These are phyloP conservation scores for Thunnus thynnus DNA, from an alignment of 2,113 vertebrate genomes.

Conservation along the genomic window DNA sequence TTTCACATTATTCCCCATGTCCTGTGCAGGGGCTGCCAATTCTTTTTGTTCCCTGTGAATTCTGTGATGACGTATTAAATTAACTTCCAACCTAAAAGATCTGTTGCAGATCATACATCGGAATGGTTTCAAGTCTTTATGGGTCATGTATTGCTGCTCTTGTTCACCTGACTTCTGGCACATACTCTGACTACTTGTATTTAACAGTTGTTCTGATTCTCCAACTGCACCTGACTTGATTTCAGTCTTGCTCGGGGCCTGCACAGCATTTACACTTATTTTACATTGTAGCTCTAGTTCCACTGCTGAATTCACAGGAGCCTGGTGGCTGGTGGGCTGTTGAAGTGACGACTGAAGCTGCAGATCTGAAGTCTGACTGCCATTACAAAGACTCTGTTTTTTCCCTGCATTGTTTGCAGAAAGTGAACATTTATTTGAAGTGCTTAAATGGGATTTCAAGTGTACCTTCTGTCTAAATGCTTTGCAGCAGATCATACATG, in stretches of 20 bases:
- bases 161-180: constrained; percentile 16
- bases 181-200: not conserved
- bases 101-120: constrained; percentile 42
- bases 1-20: not conserved
- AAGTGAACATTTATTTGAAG: constrained; percentile 8
- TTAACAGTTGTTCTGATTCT: constrained; percentile 9
- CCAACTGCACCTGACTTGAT: not conserved
- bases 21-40: not conserved
- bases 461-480: constrained; percentile 40
- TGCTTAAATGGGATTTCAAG: constrained; percentile 33
- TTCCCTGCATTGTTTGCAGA: not conserved
- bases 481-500: constrained; percentile 31
- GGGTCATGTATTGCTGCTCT: constrained; percentile 9
- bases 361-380: not conserved
- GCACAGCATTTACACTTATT: constrained; percentile 23
- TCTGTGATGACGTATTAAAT: constrained; percentile 35
- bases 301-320: constrained; percentile 3
- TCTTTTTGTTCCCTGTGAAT: constrained; percentile 27
- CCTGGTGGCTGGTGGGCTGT: not conserved
- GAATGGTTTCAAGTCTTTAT: constrained; percentile 36
- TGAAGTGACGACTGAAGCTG: not conserved
- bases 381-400: not conserved
- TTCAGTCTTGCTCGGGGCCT: constrained; percentile 11
- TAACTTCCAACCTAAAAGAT: constrained; percentile 31
- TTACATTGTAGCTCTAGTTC: constrained; percentile 46